Evolutionary conservation across 2,888 invertebrate genomes (phyloP).

Genomic region (Cordilura impudica): DNA sequence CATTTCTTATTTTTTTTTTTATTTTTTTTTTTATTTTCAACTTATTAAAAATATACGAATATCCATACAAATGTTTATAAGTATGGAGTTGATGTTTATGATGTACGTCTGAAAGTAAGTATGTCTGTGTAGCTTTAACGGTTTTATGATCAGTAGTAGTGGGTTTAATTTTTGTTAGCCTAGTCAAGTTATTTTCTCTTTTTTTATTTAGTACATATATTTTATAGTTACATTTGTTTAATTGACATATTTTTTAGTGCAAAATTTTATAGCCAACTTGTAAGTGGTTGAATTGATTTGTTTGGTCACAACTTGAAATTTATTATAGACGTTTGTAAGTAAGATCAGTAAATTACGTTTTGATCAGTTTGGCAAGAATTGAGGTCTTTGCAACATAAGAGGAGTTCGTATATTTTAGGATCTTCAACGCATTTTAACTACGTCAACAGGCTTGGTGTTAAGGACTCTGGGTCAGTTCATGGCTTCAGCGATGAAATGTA

Average conservation of each 20-base stretch:
- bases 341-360: too few species aligned
- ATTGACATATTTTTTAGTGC: background rate
- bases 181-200: constrained; percentile 45
- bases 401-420: too few species aligned
- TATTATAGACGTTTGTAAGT: too few species aligned
- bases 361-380: too few species aligned
- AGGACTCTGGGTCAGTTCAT: too few species aligned
- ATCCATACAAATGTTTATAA: constrained; percentile 3
- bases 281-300: constrained; percentile 2
- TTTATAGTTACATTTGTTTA: background rate
- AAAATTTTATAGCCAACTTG: constrained; percentile 18
- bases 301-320: background rate
- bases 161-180: constrained; percentile 36
- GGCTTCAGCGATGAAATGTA: too few species aligned
- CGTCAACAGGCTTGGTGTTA: too few species aligned
- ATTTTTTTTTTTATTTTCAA: too few species aligned
- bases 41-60: constrained; percentile 14
- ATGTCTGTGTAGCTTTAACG: constrained; percentile 11
- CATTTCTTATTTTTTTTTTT: constrained; percentile 36
- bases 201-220: background rate
- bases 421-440: too few species aligned
- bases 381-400: too few species aligned
- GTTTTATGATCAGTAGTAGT: constrained; percentile 36
- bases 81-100: constrained; percentile 18
- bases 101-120: background rate